Evolutionary conservation across 1,140 invertebrate species (phyloP).

Genomic region (Drosophila sproati): DNA sequence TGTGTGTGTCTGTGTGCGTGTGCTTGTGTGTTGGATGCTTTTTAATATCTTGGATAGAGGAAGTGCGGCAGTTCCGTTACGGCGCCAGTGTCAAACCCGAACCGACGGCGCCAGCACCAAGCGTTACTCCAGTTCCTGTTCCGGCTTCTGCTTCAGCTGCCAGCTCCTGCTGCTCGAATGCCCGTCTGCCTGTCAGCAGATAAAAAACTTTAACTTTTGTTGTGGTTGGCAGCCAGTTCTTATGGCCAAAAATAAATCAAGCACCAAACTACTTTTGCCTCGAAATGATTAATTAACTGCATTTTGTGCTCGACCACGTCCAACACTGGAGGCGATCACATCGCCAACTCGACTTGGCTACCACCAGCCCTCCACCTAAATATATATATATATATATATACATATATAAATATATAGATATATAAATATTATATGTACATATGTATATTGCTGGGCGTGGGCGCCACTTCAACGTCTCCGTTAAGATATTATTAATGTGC

Average conservation of each 20-base stretch:
- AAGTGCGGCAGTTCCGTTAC: no score
- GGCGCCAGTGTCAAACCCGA: no score
- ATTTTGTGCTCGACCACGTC: constrained; percentile 64
- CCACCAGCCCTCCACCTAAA: no score
- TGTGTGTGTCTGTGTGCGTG: neutral
- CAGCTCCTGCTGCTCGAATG: neutral
- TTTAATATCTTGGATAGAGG: constrained; percentile 17
- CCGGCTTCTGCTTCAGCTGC: no score
- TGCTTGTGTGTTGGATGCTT: constrained; percentile 40
- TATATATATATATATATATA: no score
- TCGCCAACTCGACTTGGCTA: neutral
- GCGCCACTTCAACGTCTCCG: constrained; percentile 56
- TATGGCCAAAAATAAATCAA: constrained; percentile 77
- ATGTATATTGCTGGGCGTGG: constrained; percentile 25
- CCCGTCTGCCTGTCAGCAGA: constrained; percentile 26
- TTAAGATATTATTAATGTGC: constrained; percentile 79
- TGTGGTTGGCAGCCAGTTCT: constrained; percentile 48
- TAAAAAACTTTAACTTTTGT: constrained; percentile 69
- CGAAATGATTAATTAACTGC: constrained; percentile 81
- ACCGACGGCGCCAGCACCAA: neutral
- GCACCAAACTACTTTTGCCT: constrained; percentile 70
- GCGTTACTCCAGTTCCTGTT: neutral
- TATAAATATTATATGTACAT: no score
- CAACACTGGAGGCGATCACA: constrained; percentile 10
- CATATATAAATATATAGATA: no score